phyloP scores from a whole-genome alignment of 2,888 invertebrate genomes.

The Tachina fera region DNA sequence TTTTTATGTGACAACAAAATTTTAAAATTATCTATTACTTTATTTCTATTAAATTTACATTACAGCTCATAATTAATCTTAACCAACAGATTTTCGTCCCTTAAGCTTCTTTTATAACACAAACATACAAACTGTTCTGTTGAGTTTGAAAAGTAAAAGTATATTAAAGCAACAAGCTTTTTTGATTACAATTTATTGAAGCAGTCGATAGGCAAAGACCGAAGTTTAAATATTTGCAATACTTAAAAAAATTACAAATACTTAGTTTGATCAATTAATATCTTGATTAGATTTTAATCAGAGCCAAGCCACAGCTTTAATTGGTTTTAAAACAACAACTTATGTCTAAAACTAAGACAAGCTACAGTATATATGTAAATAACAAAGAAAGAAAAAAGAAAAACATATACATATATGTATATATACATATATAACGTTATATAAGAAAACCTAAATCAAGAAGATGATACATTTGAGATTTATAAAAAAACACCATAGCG shows the following conservation, averaged over 20 bases:
- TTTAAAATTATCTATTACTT: too few species aligned
- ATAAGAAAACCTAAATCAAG: slow-evolving; percentile 33
- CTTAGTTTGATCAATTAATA: not conserved
- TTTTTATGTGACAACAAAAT: too few species aligned
- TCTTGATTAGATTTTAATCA: not conserved
- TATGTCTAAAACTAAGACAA: not conserved
- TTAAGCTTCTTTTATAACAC: too few species aligned
- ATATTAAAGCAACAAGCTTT: too few species aligned
- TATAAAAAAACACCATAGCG: slow-evolving; percentile 13
- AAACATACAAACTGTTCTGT: too few species aligned
- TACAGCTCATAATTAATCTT: too few species aligned
- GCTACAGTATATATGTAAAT: not conserved
- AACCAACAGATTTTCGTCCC: too few species aligned
- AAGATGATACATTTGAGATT: slow-evolving; percentile 59
- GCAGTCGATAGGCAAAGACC: not conserved
- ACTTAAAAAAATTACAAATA: too few species aligned
- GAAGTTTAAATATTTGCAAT: too few species aligned
- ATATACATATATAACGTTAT: not conserved
- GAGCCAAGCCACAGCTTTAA: not conserved
- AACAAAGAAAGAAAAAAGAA: not conserved
- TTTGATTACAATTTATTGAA: not conserved
- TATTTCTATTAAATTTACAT: too few species aligned
- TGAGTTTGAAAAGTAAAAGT: too few species aligned
- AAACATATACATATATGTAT: too few species aligned
- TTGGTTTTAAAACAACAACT: not conserved